Evolutionary conservation across 2,797 vertebrate species (phyloP), one percentile per base, ranked within the genome.

Genomic region (Dallia pectoralis): DNA sequence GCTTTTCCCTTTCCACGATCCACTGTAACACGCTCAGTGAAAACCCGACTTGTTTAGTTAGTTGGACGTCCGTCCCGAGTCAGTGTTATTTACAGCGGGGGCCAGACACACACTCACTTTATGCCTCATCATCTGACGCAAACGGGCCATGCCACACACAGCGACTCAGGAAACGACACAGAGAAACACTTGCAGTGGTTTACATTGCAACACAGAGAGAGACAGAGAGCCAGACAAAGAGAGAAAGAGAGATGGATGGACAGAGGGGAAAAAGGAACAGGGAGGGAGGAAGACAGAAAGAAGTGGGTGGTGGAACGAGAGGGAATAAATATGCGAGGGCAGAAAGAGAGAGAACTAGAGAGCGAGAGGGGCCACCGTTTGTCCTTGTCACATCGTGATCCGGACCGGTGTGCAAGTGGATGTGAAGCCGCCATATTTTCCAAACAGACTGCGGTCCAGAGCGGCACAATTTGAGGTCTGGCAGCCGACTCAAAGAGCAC

Each of bases 61-160:
- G 84, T 86, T 44, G 3, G 77, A 74, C 83, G 78, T 84, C 82
- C 84, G 86, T 33, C 84, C 83, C 81, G 76, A 68, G 79, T 79
- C 77, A 71, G 44, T 83, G 86, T 88, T 59, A 88, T 91, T 91
- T 91, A 90, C 80, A 88, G 89, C 85, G 61, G 19, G 77, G 3
- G 64, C 84, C n/a, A n/a, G n/a, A 88, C 87, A 91, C 85, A 87
- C 79, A 82, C 84, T 78, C 76, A 84, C 84, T 86, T 89, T 78
- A 85, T 79, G 86, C 86, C 87, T 86, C 87, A 87, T 91, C 87
- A 89, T 87, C 85, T 89, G 89, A 92, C 86, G 86, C 85, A 82
- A 78, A 73, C 88, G 82, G 85, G 22, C 78, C 71, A 44, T 86
- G 84, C 89, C 89, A 92, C 87, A 90, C 91, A 91, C 89, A 87